These are phyloP conservation scores for Aphelinus atriplicis DNA, from an alignment of 1,140 invertebrate species.

Conservation along the genomic window DNA sequence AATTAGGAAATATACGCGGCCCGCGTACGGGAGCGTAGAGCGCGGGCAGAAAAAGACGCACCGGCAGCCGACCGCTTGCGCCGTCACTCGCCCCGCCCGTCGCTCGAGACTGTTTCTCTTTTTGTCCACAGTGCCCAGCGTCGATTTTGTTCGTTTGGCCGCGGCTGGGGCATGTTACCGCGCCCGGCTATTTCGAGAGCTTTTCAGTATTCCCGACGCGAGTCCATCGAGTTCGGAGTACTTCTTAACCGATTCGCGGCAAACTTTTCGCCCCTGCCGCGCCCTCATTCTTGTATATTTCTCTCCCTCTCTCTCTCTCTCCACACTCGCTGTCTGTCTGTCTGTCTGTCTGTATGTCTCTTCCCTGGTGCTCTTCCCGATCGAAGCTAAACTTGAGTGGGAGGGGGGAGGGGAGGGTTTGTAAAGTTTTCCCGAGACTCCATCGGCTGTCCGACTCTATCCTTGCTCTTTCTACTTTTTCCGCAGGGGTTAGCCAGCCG, in stretches of 20 bases:
- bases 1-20: slow-evolving; percentile 1
- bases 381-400: slow-evolving; percentile 33
- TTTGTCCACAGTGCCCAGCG: background rate
- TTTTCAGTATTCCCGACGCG: slow-evolving; percentile 38
- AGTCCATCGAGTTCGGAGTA: slow-evolving; percentile 39
- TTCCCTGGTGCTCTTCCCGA: background rate
- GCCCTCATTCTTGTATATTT: background rate
- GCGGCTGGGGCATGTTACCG: slow-evolving; percentile 17
- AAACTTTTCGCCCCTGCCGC: slow-evolving; percentile 28
- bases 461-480: background rate
- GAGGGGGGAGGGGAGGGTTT: slow-evolving; percentile 28
- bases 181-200: slow-evolving; percentile 11
- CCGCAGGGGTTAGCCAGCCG: background rate
- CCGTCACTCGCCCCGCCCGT: background rate
- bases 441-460: background rate
- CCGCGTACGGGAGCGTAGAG: background rate
- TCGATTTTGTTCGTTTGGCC: too few species aligned
- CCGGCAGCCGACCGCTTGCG: background rate
- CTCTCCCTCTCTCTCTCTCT: background rate
- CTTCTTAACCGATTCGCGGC: slow-evolving; percentile 39
- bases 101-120: background rate
- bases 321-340: background rate
- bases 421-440: slow-evolving; percentile 32
- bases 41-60: background rate
- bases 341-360: background rate